Percentiles rank a stretch among this genome's conserved stretches.
Evolutionary conservation across 2,113 vertebrate species (phyloP).

Genomic region (Oncorhynchus gorbuscha): DNA sequence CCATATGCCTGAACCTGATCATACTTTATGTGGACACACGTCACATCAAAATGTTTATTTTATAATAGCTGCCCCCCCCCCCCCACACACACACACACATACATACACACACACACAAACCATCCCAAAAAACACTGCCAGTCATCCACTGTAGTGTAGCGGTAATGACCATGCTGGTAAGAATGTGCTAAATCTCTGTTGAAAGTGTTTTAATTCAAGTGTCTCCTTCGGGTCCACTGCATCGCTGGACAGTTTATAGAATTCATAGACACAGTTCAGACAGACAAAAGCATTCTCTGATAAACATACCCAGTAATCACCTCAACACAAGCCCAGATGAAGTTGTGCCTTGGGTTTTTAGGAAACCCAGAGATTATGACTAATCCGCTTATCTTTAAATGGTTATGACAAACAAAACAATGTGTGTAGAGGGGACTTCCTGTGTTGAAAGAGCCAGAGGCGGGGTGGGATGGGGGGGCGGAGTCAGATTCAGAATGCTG

Average conservation of each 20-base stretch:
- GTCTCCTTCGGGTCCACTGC: conserved; percentile 38
- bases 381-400: conserved; percentile 78
- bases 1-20: not conserved
- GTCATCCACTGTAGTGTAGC: too few species aligned
- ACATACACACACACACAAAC: too few species aligned
- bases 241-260: conserved; percentile 63
- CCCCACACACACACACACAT: too few species aligned
- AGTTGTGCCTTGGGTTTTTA: conserved; percentile 46
- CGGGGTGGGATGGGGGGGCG: conserved; percentile 31
- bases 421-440: conserved; percentile 76
- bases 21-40: too few species aligned
- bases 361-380: conserved; percentile 71
- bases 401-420: conserved; percentile 77
- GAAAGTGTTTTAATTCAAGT: conserved; percentile 36
- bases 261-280: conserved; percentile 57
- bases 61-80: too few species aligned
- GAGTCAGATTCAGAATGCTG: conserved; percentile 64
- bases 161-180: not conserved
- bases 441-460: conserved; percentile 75
- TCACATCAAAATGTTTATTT: too few species aligned
- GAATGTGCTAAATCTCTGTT: conserved; percentile 40
- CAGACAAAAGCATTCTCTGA: conserved; percentile 54
- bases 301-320: conserved; percentile 71
- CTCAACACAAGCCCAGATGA: conserved; percentile 46
- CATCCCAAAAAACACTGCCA: too few species aligned